Evolutionary conservation across 2,888 invertebrate genomes (phyloP).

Genomic region (Meghimatium bilineatum): DNA sequence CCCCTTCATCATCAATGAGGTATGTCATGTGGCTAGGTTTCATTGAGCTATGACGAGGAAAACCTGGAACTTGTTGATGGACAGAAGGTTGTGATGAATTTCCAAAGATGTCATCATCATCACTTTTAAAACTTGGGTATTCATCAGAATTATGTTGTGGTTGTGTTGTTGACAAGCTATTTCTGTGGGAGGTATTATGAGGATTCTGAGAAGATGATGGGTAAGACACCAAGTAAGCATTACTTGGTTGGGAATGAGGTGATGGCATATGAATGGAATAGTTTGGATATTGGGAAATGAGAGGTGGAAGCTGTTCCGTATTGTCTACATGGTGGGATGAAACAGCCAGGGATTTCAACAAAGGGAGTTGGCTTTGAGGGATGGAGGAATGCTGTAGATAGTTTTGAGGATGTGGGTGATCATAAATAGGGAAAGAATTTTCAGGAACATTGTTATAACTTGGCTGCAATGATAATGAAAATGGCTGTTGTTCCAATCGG

Average conservation of each 20-base stretch:
- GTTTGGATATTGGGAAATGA: slow-evolving; percentile 13
- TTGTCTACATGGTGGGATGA: slow-evolving; percentile 23
- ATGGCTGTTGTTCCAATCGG: slow-evolving; percentile 16
- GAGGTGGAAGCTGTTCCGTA: neutral
- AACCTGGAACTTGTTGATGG: slow-evolving; percentile 52
- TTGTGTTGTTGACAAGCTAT: slow-evolving; percentile 21
- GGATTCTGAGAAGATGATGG: neutral
- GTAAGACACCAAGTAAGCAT: neutral
- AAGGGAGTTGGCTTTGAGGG: slow-evolving; percentile 13
- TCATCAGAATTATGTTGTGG: slow-evolving; percentile 33
- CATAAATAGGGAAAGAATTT: slow-evolving; percentile 12
- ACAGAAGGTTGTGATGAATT: slow-evolving; percentile 44
- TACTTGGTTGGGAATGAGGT: slow-evolving; percentile 6
- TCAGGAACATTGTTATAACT: neutral
- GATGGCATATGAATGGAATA: slow-evolving; percentile 25
- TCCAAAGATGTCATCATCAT: slow-evolving; percentile 66
- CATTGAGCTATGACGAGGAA: slow-evolving; percentile 71
- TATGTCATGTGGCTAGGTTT: slow-evolving; percentile 67
- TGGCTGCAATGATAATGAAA: slow-evolving; percentile 22
- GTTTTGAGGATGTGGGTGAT: slow-evolving; percentile 2
- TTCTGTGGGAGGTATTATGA: neutral
- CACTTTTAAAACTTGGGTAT: slow-evolving; percentile 56
- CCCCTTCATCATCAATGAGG: slow-evolving; percentile 57
- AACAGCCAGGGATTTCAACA: slow-evolving; percentile 29
- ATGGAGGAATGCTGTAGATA: neutral